Conservation (phyloP, 2,888 invertebrate species). For the Corbicula japonica region DNA sequence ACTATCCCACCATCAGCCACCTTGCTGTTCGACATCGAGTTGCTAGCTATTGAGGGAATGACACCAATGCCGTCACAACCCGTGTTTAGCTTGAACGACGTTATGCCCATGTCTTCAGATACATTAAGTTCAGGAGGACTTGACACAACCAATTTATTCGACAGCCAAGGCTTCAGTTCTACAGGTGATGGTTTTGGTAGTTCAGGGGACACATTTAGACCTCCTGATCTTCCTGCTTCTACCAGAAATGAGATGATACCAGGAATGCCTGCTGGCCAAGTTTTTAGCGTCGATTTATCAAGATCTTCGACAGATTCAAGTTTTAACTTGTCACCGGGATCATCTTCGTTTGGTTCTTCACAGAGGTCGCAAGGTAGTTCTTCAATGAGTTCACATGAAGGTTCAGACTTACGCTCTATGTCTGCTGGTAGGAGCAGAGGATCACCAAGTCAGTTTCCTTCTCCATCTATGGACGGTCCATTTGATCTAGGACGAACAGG, state of each 20-base stretch:
- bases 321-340: not conserved
- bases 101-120: too few relatives aligned
- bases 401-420: not conserved
- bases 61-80: conserved; percentile 6
- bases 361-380: not conserved
- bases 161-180: conserved; percentile 6
- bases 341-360: not conserved
- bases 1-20: conserved; percentile 55
- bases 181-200: not conserved
- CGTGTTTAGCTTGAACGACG: conserved; percentile 1
- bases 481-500: conserved; percentile 5
- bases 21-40: conserved; percentile 57
- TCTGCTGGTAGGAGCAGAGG: not conserved
- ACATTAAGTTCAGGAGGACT: too few relatives aligned
- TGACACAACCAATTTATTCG: conserved; percentile 9
- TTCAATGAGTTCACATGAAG: not conserved
- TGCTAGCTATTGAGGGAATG: conserved; percentile 45
- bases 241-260: not conserved
- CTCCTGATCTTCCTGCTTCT: too few relatives aligned
- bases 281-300: not conserved
- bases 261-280: not conserved
- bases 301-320: not conserved
- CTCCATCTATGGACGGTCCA: conserved; percentile 3
- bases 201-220: too few relatives aligned
- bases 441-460: not conserved